Percentiles rank a stretch among this genome's conserved stretches.
phyloP scores from a whole-genome alignment of 2,797 vertebrate genomes.

The Leptatherina wallacei region DNA sequence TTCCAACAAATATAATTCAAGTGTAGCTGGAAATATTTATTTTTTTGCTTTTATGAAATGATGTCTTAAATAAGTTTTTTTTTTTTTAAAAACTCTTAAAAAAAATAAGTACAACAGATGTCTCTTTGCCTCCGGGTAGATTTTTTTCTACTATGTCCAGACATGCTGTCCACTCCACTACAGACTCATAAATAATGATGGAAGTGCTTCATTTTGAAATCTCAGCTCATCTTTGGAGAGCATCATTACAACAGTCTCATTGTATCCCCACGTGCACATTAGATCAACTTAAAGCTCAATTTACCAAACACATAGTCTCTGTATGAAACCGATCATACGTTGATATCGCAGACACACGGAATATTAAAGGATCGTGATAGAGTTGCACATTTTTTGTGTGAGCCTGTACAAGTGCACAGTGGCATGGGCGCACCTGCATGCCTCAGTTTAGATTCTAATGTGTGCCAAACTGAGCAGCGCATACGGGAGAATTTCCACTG shows the following conservation, averaged over 20 bases:
- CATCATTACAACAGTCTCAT: neutral
- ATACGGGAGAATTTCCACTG: constrained; percentile 20
- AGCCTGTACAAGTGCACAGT: neutral
- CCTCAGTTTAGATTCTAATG: neutral
- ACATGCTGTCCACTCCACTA: constrained; percentile 39
- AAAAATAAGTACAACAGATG: neutral
- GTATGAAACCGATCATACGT: neutral
- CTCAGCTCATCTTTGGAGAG: constrained; percentile 30
- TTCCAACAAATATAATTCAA: neutral
- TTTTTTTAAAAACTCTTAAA: neutral
- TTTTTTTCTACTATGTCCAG: constrained; percentile 15
- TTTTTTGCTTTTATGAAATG: neutral
- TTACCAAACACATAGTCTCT: neutral
- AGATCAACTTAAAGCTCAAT: constrained; percentile 1
- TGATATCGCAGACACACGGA: neutral
- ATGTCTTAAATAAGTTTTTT: neutral
- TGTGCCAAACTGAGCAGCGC: constrained; percentile 3
- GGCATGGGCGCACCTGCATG: constrained; percentile 24
- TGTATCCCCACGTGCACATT: neutral
- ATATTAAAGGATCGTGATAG: neutral
- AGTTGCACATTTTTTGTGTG: neutral
- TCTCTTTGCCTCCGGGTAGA: neutral
- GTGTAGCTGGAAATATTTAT: neutral
- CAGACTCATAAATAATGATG: constrained; percentile 55
- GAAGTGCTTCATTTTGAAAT: constrained; percentile 34